Evolutionary conservation across 2,113 vertebrate species (phyloP).

Genomic region (Glaucomys volans): DNA sequence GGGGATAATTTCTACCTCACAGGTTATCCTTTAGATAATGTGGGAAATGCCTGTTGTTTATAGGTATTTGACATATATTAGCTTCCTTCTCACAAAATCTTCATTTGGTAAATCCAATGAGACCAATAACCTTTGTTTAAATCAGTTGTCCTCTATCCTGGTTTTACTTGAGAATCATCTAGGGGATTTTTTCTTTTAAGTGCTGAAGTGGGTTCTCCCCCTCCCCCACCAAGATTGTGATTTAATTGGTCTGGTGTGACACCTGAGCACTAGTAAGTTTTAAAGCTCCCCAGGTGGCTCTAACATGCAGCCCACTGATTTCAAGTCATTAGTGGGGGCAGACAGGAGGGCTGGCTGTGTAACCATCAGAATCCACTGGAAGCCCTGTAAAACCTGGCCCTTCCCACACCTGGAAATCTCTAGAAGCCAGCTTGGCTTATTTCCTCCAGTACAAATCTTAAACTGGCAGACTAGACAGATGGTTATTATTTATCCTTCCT

Average conservation of each 20-base stretch:
- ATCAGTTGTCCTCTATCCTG: not conserved
- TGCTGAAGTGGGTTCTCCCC: not conserved
- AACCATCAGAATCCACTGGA: constrained; percentile 14
- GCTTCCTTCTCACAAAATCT: constrained; percentile 21
- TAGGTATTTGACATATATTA: not conserved
- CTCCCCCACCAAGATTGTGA: not conserved
- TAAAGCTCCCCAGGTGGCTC: constrained; percentile 25
- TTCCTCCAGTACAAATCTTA: constrained; percentile 66
- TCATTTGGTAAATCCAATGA: not conserved
- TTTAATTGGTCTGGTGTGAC: constrained; percentile 27
- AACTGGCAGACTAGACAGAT: constrained; percentile 71
- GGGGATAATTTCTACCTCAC: not conserved
- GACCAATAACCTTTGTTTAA: constrained; percentile 27
- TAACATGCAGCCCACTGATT: constrained; percentile 17
- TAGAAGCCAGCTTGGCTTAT: constrained; percentile 63
- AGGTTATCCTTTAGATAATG: not conserved
- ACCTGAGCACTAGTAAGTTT: not conserved
- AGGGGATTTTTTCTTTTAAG: constrained; percentile 13
- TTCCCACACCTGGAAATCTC: constrained; percentile 68
- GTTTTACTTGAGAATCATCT: constrained; percentile 40
- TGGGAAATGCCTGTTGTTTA: not conserved
- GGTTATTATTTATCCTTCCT: constrained; percentile 77
- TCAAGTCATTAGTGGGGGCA: not conserved
- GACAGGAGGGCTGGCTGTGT: not conserved
- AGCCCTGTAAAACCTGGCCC: constrained; percentile 54